Conservation (phyloP, 2,113 vertebrate species). For the Poicephalus meyeri region DNA sequence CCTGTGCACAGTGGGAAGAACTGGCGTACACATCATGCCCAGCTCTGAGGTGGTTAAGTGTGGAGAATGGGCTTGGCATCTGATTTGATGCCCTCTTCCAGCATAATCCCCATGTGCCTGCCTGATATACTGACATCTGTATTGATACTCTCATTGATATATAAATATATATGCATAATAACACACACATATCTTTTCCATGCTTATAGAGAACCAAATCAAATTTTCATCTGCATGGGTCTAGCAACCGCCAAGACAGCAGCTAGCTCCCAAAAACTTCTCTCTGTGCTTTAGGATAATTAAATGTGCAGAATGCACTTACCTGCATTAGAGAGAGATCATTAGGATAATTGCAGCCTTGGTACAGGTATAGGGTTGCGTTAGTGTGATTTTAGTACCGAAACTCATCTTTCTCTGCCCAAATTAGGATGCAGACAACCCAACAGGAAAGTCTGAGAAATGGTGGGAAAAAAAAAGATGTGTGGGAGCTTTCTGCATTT, state of each 20-base stretch:
- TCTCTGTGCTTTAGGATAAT: neutral
- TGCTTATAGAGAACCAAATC: neutral
- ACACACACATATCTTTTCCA: neutral
- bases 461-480: neutral
- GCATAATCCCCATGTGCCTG: neutral
- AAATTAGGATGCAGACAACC: fast-evolving
- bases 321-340: neutral
- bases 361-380: neutral
- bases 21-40: fast-evolving
- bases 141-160: neutral
- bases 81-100: neutral
- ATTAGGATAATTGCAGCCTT: slow-evolving; percentile 8
- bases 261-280: neutral
- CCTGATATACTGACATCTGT: neutral
- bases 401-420: neutral
- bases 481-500: neutral
- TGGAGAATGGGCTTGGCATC: neutral
- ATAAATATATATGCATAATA: neutral
- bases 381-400: neutral
- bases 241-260: neutral
- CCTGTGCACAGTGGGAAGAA: fast-evolving
- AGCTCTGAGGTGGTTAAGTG: neutral
- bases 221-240: neutral
- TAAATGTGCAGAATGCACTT: neutral
- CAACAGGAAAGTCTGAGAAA: neutral